Base-by-base conservation (phyloP, 2,113 vertebrate species). In the Otocyon megalotis region DNA sequence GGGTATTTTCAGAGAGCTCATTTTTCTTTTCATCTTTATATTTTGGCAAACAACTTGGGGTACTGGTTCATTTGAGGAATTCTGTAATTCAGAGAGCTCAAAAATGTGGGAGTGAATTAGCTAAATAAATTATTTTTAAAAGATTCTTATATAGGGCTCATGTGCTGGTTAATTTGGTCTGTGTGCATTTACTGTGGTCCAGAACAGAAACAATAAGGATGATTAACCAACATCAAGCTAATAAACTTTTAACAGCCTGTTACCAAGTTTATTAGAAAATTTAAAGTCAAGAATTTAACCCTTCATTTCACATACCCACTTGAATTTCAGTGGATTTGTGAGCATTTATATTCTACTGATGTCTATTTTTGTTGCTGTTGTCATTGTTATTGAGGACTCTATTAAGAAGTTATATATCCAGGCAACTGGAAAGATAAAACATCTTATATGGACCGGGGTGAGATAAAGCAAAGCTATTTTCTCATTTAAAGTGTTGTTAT, bases 1-100 rank as follows among this genome's bases (percentile, higher is more conserved):
- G 98, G 98, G 98, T 96, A 97, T 98, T 99, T 79, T 98, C 98
- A 98, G 96, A 98, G 97, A 98, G 96, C 97, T 97, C 96, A 93
- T 90, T 95, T 98, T 98, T 93, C 96, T 98, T 98, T 98, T 98
- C 94, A 98, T 98, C 94, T 98, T 98, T 97, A 84, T 97, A 88
- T 98, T 98, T 98, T 97, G 96, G 96, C 97, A 98, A 98, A 98
- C 95, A 98, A 92, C 95, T 98, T 96, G 88, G 65, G 94, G 88
- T 97, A 74, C 80, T 94, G 24, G 88, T 96, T 95, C 95, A 96
- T 67, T 97, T 82, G 90, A 79, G 98, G 90, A 98, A 98, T 84
- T 94, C 97, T 88, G 80, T 96, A 97, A 94, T 67, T 35, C 91
- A 95, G 94, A 97, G 80, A 96, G 62, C 82, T 98, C 80, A 96